These are phyloP conservation scores for Epinephelus fuscoguttatus DNA, from an alignment of 2,113 vertebrate species.

Conservation along the genomic window DNA sequence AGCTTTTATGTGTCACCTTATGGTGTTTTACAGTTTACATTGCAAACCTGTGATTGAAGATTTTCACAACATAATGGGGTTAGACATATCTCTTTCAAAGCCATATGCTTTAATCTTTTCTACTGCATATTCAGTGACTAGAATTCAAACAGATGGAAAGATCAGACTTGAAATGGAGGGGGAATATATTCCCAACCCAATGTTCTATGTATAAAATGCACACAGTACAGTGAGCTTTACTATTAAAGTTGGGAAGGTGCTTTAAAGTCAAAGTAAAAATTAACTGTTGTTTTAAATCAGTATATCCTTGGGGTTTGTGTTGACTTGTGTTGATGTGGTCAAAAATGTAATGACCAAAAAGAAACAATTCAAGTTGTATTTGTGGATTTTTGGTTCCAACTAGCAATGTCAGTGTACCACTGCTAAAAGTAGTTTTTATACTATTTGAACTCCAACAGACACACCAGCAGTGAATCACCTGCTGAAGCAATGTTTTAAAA, in stretches of 20 bases:
- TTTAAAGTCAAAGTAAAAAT: too few species aligned
- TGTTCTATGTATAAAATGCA: too few species aligned
- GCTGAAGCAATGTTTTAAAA: not conserved
- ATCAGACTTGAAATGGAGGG: not conserved
- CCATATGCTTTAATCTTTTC: not conserved
- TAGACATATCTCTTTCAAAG: not conserved
- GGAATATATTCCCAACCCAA: not conserved
- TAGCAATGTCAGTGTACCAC: not conserved
- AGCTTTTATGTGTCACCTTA: not conserved
- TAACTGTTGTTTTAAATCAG: too few species aligned
- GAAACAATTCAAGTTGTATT: not conserved
- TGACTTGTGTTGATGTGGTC: too few species aligned
- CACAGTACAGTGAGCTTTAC: too few species aligned
- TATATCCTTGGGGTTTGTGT: too few species aligned
- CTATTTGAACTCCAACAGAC: not conserved
- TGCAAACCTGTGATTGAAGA: not conserved
- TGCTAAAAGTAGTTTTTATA: not conserved
- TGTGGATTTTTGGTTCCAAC: not conserved
- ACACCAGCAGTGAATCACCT: not conserved
- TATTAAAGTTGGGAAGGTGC: too few species aligned
- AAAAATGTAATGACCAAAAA: too few species aligned
- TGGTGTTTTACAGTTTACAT: not conserved
- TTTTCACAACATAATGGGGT: not conserved
- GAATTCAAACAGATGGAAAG: not conserved
- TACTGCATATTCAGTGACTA: not conserved